Percentiles rank a stretch among this genome's conserved stretches.
Evolutionary conservation across 2,113 vertebrate genomes (phyloP).

Genomic region (Pygoscelis adeliae): DNA sequence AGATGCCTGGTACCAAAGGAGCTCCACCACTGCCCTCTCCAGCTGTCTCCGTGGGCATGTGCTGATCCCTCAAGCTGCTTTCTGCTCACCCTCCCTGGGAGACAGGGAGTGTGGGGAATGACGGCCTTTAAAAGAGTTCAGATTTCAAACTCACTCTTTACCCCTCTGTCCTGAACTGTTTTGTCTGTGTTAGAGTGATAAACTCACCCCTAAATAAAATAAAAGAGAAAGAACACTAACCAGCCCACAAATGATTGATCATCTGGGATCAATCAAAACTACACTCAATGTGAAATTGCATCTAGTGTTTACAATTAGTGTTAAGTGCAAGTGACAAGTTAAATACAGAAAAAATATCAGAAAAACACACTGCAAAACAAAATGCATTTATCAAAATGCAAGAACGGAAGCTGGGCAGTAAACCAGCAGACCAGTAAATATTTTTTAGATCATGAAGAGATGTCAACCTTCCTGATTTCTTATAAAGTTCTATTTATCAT

Average conservation of each 20-base stretch:
- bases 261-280: background rate
- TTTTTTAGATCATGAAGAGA: background rate
- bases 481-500: background rate
- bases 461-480: background rate
- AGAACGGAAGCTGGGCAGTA: background rate
- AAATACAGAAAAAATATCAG: background rate
- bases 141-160: background rate
- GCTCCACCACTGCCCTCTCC: background rate
- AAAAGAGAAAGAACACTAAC: background rate
- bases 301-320: background rate
- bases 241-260: background rate
- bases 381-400: background rate
- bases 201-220: background rate
- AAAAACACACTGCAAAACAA: background rate
- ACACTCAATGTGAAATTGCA: background rate
- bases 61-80: background rate
- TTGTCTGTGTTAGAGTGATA: background rate
- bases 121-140: background rate
- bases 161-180: background rate
- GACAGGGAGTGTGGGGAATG: background rate
- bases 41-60: background rate
- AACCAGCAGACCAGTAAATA: background rate
- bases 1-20: background rate
- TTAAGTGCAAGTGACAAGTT: background rate
- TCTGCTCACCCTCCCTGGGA: background rate